Evolutionary conservation across 2,113 vertebrate genomes (phyloP), one percentile per base, ranked within the genome.

Genomic region (Apeltes quadracus): DNA sequence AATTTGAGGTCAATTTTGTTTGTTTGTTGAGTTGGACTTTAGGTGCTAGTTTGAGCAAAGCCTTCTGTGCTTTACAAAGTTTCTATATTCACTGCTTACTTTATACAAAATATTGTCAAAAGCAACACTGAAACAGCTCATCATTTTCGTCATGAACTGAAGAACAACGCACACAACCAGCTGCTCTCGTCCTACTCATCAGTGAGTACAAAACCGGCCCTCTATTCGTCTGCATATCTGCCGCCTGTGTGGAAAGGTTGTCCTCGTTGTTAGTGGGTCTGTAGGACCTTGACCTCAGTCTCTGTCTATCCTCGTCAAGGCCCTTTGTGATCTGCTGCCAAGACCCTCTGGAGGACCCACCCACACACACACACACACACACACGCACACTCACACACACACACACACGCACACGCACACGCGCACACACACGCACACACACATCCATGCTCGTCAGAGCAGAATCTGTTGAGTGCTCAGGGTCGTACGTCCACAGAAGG

Each of bases 281-380:
- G 56, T 68, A 43, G 25, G 69, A 83, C 81, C 57, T 48, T 83
- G 81, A 87, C 75, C 82, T 38, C 71, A 32, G 41, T 75, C 76
- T 51, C 34, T 75, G 50, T 78, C 78, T 68, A 61, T 71, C 61
- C 50, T 51, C 43, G 15, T 70, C 57, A 38, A n/a, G 72, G 69
- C 54, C n/a, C 23, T 44, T 3, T 75, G 18, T 86, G 84, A 89
- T 87, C 79, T 44, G 63, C 68, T 84, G 81, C 84, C 85, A 89
- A 65, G 54, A 22, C 25, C 58, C 61, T 50, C 44, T 25, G 57
- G 58, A 78, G 68, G 67, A 77, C 67, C 72, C 78, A 2, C 63
- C 59, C 25, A 29, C 29, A 77, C 57, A 51, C 11, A 69, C 67
- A 76, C 65, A 56, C 34, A 53, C 53, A 44, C 59, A 75, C 54